phyloP scores from a whole-genome alignment of 2,797 vertebrate species.

The Sphenodon punctatus region DNA sequence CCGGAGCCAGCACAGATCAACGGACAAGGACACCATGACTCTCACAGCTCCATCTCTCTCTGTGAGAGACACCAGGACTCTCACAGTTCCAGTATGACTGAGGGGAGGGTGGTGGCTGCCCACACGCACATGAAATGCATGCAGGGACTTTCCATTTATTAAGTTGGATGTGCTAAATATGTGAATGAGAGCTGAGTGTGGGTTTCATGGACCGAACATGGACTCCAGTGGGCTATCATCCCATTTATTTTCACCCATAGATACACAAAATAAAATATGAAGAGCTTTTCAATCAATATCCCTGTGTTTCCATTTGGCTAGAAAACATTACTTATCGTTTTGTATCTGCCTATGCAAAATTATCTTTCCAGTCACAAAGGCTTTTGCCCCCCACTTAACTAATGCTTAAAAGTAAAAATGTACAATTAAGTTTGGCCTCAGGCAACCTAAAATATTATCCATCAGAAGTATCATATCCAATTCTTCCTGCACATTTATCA shows the following conservation, averaged over 20 bases:
- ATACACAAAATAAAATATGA: neutral
- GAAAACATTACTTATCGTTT: neutral
- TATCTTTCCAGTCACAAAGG: neutral
- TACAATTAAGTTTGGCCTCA: slow-evolving; percentile 28
- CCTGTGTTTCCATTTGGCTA: neutral
- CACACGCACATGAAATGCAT: too few relatives aligned
- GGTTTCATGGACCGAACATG: neutral
- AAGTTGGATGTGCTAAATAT: too few relatives aligned
- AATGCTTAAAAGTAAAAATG: slow-evolving; percentile 22
- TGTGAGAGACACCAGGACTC: too few relatives aligned
- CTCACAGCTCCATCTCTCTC: too few relatives aligned
- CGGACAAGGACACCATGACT: too few relatives aligned
- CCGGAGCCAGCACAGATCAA: too few relatives aligned
- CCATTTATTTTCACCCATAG: neutral
- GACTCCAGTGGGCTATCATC: neutral
- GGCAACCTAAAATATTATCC: slow-evolving; percentile 53
- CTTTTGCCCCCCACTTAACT: neutral
- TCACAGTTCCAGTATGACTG: too few relatives aligned
- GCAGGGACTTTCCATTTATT: too few relatives aligned
- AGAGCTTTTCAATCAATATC: neutral
- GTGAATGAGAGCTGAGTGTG: too few relatives aligned
- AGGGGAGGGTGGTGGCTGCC: too few relatives aligned
- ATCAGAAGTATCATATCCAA: slow-evolving; percentile 20
- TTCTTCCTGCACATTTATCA: slow-evolving; percentile 47
- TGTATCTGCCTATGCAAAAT: neutral